phyloP scores from a whole-genome alignment of 23 tunicate species.

The Trididemnum clinides region DNA sequence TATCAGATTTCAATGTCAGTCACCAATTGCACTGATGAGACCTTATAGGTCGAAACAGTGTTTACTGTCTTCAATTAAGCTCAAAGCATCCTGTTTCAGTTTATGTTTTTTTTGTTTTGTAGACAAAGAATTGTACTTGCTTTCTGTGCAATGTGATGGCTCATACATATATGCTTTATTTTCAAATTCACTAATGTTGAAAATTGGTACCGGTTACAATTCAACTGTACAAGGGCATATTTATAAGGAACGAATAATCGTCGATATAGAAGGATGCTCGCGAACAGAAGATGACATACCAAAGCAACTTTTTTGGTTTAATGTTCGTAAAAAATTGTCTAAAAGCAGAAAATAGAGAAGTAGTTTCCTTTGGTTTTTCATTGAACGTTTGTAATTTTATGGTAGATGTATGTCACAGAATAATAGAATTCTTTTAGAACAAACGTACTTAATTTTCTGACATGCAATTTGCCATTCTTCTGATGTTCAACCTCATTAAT shows the following conservation, averaged over 20 bases:
- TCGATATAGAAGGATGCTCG: conserved; percentile 28
- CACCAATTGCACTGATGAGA: no score
- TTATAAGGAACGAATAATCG: conserved; percentile 3
- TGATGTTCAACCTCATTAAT: no score
- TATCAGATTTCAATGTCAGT: no score
- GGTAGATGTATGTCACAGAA: no score
- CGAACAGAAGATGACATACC: conserved; percentile 1
- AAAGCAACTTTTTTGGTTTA: conserved; percentile 32
- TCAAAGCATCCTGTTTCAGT: no score
- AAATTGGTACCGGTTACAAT: conserved; percentile 66
- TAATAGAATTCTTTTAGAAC: no score
- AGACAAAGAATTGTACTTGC: not conserved
- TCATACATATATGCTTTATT: conserved; percentile 37
- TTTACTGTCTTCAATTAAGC: no score
- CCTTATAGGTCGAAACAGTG: no score
- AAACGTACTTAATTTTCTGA: no score
- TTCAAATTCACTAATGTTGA: conserved; percentile 9
- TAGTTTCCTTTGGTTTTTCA: not conserved
- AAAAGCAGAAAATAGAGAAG: not conserved
- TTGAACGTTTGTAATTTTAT: no score
- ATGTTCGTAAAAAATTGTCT: not conserved
- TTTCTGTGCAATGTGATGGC: conserved; percentile 63
- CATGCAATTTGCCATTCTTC: no score
- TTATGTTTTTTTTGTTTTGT: no score
- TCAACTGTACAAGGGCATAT: conserved; percentile 49